Percentiles rank a stretch among this genome's conserved stretches.
Evolutionary conservation across 2,113 vertebrate genomes (phyloP).

Genomic region (Sula dactylatra): DNA sequence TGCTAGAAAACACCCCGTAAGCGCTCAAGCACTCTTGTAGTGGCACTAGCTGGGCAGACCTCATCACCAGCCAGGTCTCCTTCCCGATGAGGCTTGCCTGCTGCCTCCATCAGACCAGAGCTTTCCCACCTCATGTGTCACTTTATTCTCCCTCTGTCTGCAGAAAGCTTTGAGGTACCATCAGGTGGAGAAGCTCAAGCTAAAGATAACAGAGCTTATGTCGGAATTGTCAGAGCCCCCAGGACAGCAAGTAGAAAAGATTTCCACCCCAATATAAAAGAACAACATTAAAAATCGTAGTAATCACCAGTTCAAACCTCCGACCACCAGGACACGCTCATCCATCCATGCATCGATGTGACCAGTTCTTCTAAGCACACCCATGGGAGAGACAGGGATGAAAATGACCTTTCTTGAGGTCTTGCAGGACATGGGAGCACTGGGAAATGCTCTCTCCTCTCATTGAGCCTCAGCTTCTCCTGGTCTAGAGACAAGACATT

Average conservation of each 20-base stretch:
- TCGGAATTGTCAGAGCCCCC: not conserved
- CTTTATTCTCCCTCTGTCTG: not conserved
- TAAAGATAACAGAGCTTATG: fast-evolving
- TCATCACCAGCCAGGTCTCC: not conserved
- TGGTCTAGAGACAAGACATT: not conserved
- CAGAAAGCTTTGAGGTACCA: not conserved
- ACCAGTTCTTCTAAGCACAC: not conserved
- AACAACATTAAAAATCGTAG: not conserved
- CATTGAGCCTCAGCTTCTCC: not conserved
- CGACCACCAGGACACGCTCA: not conserved
- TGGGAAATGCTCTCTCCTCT: not conserved
- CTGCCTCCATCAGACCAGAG: not conserved
- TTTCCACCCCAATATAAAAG: not conserved
- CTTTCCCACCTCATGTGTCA: not conserved
- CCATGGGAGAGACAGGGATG: not conserved
- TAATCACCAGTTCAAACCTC: not conserved
- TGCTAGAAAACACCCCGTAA: not conserved
- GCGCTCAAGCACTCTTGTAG: fast-evolving
- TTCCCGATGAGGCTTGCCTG: not conserved
- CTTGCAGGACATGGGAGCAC: not conserved
- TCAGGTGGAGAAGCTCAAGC: not conserved
- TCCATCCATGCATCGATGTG: fast-evolving
- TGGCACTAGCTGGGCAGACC: not conserved
- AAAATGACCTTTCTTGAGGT: not conserved
- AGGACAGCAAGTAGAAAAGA: not conserved